These are phyloP conservation scores for Spicauda simplicius DNA, from an alignment of 2,888 invertebrate species.

Conservation along the genomic window DNA sequence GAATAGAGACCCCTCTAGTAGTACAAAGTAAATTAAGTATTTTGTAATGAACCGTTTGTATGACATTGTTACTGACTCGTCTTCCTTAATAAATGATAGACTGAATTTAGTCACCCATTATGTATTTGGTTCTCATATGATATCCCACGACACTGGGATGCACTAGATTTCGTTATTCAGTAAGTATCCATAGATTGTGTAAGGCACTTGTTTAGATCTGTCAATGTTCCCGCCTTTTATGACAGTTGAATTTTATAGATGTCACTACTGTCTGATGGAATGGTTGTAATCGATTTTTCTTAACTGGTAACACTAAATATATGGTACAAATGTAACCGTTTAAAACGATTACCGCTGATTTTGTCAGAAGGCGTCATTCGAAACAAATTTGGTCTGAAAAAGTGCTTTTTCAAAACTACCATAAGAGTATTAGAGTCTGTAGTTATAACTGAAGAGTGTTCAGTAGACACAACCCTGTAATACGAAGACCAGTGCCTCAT, in stretches of 20 bases:
- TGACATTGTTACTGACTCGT: constrained; percentile 56
- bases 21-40: constrained; percentile 77
- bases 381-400: constrained; percentile 61
- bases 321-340: constrained; percentile 29
- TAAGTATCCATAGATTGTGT: constrained; percentile 53
- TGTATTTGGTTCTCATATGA: constrained; percentile 42
- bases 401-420: constrained; percentile 64
- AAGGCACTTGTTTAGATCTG: constrained; percentile 76
- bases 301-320: constrained; percentile 29
- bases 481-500: constrained; percentile 73
- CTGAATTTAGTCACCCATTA: constrained; percentile 67
- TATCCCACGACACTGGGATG: constrained; percentile 78
- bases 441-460: constrained; percentile 64
- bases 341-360: constrained; percentile 29
- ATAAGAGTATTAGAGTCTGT: constrained; percentile 54
- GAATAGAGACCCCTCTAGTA: constrained; percentile 65
- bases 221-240: constrained; percentile 45
- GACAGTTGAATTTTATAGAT: constrained; percentile 33
- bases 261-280: constrained; percentile 20
- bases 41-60: constrained; percentile 50
- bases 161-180: constrained; percentile 69
- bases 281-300: constrained; percentile 23
- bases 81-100: constrained; percentile 76
- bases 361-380: constrained; percentile 20
- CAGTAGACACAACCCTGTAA: constrained; percentile 73